Evolutionary conservation across 2,113 vertebrate genomes (phyloP), one percentile per base, ranked within the genome.

Genomic region (Rhineura floridana): DNA sequence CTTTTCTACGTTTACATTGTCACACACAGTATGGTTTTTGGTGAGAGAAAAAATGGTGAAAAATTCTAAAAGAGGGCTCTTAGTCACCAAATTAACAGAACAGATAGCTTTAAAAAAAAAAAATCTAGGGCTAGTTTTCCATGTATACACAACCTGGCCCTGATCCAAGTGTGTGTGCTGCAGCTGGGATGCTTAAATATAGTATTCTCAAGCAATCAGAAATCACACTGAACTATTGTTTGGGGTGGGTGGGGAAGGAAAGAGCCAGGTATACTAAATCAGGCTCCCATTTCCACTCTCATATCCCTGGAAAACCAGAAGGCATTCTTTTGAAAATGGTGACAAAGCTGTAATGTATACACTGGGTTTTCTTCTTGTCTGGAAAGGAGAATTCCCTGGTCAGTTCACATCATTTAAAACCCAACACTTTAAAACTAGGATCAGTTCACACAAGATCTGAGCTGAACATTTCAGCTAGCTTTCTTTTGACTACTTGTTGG

Each of bases 1-100:
- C 8, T 87, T 88, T 92, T 87, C 70, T 84, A 25, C 11, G 44
- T 36, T 88, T 62, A 3, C 72, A 19, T 15, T 88, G 70, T 15
- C 46, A 36, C 6, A n/a, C 44, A 52, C 2, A 84, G 30, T 15
- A 23, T 6, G 80, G n/a, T 80, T 91, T 87, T 28, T 87, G 19
- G 72, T 84, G 30, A 48, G 39, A 42, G 23, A 9, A 44, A 52
- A 10, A 84, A 90, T 30, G 28, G 55, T 6, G 52, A 63, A 89
- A 10, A 19, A 8, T 67, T 80, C 23, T 77, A 65, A 75, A 86
- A 90, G 7, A 1, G 90, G 36, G 30, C 25, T 5, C 13, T 81
- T 67, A 42, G 48, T 13, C 63, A 33, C 48, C 36, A 77, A 36
- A 72, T 63, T n/a, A 81, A 90, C 39, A 80, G 4, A 73, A 84